Conservation (phyloP, 2,888 invertebrate genomes). For the Melieria omissa region DNA sequence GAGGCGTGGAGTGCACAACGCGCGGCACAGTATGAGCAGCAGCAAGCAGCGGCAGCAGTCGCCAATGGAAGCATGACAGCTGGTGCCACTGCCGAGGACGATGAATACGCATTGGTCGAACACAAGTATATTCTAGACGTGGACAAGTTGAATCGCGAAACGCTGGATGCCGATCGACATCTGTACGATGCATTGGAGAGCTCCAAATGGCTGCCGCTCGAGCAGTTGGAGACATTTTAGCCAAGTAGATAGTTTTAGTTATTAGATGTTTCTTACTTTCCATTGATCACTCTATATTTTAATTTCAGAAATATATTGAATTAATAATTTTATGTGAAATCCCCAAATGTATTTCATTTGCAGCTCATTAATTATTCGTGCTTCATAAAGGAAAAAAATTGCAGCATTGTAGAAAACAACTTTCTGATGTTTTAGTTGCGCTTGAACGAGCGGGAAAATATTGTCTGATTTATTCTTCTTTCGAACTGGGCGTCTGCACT, state of each 20-base stretch:
- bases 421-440: too few species aligned
- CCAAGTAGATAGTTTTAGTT: not conserved
- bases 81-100: slow-evolving; percentile 66
- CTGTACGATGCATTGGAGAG: slow-evolving; percentile 85
- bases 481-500: too few species aligned
- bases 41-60: slow-evolving; percentile 53
- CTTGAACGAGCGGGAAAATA: too few species aligned
- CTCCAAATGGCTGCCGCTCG: slow-evolving; percentile 85
- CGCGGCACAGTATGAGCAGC: slow-evolving; percentile 65
- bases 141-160: slow-evolving; percentile 81
- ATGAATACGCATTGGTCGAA: slow-evolving; percentile 83
- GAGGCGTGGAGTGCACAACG: slow-evolving; percentile 69
- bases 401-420: too few species aligned
- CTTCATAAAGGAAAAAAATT: too few species aligned
- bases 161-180: slow-evolving; percentile 79
- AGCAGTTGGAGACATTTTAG: slow-evolving; percentile 75
- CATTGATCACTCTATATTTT: too few species aligned
- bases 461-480: too few species aligned
- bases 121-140: slow-evolving; percentile 80
- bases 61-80: slow-evolving; percentile 61
- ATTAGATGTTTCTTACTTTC: too few species aligned
- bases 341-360: too few species aligned
- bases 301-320: too few species aligned
- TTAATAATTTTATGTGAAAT: too few species aligned
- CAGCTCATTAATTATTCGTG: too few species aligned